phyloP scores from a whole-genome alignment of 2,888 invertebrate species.

The Axea sp. region DNA sequence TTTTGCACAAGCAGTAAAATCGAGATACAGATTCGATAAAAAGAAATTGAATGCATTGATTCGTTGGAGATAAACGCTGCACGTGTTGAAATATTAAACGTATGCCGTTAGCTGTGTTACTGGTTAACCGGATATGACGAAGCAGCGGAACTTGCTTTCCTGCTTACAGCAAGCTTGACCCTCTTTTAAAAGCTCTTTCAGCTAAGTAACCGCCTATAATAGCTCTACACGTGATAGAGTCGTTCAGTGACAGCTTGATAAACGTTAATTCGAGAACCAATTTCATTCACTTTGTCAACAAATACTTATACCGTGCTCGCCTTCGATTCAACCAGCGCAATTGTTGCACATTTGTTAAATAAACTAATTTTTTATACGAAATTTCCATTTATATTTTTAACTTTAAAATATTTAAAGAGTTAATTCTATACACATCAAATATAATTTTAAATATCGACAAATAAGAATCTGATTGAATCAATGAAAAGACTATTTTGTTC shows the following conservation, averaged over 20 bases:
- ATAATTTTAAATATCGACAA: no score
- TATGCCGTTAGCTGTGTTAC: constrained; percentile 61
- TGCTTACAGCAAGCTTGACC: constrained; percentile 73
- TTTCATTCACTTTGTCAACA: constrained; percentile 11
- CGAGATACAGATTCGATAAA: no score
- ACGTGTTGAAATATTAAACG: constrained; percentile 44
- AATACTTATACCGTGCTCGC: not conserved
- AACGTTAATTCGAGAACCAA: constrained; percentile 34
- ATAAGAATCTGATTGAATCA: no score
- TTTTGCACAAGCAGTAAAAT: no score
- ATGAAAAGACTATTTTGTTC: no score
- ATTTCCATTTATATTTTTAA: no score
- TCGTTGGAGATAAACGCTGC: constrained; percentile 25
- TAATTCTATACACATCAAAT: no score
- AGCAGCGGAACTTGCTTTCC: constrained; percentile 76
- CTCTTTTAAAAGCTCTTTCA: constrained; percentile 74
- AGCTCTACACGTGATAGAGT: constrained; percentile 62
- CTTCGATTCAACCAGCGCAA: no score
- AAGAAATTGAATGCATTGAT: constrained; percentile 41
- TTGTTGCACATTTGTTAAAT: no score
- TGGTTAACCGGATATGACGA: constrained; percentile 75
- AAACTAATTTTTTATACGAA: no score
- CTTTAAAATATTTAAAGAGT: no score
- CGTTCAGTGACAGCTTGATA: constrained; percentile 64
- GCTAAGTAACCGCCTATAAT: constrained; percentile 73